Percentiles rank a stretch among this genome's conserved stretches.
Conservation (phyloP, 2,113 vertebrate species). For the Carollia perspicillata region DNA sequence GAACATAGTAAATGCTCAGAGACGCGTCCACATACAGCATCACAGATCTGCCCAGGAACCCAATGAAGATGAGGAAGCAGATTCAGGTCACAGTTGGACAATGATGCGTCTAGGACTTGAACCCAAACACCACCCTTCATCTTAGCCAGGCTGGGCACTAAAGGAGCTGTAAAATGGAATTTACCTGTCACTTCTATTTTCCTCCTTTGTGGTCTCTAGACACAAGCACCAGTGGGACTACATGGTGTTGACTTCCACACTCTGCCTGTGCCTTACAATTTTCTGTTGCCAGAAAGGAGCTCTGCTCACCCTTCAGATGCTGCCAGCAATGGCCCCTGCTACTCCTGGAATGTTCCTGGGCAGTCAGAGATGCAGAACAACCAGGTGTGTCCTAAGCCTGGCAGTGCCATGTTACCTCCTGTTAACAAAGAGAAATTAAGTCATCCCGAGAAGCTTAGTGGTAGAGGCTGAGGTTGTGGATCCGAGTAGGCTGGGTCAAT, state of each 20-base stretch:
- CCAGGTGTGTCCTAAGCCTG: not conserved
- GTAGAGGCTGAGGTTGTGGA: constrained; percentile 32
- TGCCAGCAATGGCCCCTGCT: not conserved
- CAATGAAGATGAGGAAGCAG: not conserved
- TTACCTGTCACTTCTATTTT: not conserved
- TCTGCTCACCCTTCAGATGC: not conserved
- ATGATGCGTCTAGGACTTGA: not conserved
- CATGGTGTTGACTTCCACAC: not conserved
- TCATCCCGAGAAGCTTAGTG: constrained; percentile 21
- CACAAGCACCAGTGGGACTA: not conserved
- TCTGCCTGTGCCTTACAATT: not conserved
- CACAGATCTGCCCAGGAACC: not conserved
- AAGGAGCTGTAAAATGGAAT: not conserved
- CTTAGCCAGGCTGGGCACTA: not conserved
- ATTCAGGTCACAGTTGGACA: not conserved
- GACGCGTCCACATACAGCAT: not conserved
- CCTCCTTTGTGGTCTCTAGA: not conserved
- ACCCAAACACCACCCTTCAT: not conserved
- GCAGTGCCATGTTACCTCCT: constrained; percentile 44
- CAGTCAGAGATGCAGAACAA: not conserved
- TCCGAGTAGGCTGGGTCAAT: not conserved
- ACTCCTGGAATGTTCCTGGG: constrained; percentile 9
- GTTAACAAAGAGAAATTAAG: constrained; percentile 42
- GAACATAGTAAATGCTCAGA: not conserved
- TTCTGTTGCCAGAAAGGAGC: not conserved